phyloP scores from a whole-genome alignment of 2,888 invertebrate species.

The Phlogophora meticulosa region DNA sequence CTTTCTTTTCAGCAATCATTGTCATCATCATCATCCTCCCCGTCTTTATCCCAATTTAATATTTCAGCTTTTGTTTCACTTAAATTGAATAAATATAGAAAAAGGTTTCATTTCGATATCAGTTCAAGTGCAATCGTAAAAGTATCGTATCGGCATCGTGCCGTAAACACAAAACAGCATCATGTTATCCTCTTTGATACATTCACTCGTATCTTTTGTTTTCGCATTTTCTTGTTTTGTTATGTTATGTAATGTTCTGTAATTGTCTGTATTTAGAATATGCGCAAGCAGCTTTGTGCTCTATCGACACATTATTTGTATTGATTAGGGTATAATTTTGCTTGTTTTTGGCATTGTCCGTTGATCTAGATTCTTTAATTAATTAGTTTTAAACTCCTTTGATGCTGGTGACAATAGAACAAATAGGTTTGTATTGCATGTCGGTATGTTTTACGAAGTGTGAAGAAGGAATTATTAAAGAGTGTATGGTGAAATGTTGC shows the following conservation, averaged over 20 bases:
- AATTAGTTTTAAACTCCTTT: constrained; percentile 69
- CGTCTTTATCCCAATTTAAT: no score
- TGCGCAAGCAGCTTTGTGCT: constrained; percentile 54
- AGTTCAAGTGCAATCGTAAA: neutral
- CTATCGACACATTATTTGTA: constrained; percentile 42
- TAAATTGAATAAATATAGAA: neutral
- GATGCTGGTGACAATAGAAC: constrained; percentile 64
- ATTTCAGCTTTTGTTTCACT: no score
- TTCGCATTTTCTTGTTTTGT: constrained; percentile 68
- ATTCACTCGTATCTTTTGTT: constrained; percentile 68
- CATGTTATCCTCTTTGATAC: constrained; percentile 70
- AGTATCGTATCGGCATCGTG: constrained; percentile 60
- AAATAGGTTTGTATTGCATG: constrained; percentile 61
- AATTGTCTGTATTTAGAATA: constrained; percentile 63
- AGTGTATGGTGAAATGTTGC: constrained; percentile 52
- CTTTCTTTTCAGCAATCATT: neutral
- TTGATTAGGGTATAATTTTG: constrained; percentile 38
- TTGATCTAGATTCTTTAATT: constrained; percentile 71
- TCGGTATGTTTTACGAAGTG: constrained; percentile 58
- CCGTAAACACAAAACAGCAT: constrained; percentile 39
- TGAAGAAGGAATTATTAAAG: constrained; percentile 64
- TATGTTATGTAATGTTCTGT: constrained; percentile 71
- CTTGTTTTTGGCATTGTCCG: constrained; percentile 48
- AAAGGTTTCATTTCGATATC: neutral
- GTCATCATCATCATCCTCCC: no score